Evolutionary conservation across 2,113 vertebrate species (phyloP), one percentile per base, ranked within the genome.

Genomic region (Hypanus sabinus): DNA sequence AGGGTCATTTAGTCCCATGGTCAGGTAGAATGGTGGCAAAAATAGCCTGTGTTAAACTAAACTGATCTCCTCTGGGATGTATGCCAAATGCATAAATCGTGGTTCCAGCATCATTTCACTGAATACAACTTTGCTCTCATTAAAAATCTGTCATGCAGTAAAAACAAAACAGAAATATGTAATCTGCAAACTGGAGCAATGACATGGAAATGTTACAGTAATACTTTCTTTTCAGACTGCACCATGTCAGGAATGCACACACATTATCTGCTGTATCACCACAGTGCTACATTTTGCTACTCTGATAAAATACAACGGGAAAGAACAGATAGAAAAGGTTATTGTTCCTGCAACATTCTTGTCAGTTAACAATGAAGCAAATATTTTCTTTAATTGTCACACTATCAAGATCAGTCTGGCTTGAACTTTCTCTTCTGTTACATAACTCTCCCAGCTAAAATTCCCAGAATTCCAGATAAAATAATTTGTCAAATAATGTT

Each of bases 221-320:
- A 68, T 38, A 71, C 22, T 71, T 70, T 38, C 18, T 38, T 92
- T 38, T 73, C 90, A 71, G 33, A 73, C 46, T 92, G 30, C 85
- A 92, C 70, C 20, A 46, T 2, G 57, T 24, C 68, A 71, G 68
- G 22, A 73, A 92, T 92, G 65, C 27, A 18, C 57, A 27, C 65
- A 88, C 57, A 12, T 27, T 46, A 88, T 62, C 55, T n/a, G 85
- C 12, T 60, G n/a, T n/a, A 62, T 62, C 85, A n/a, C 55, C 81
- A 85, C 46, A 85, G 14, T 88, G 57, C 30, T 62, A 88, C 85
- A 88, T 88, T n/a, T 88, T 88, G 85, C 85, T n/a, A 88, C 57
- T 88, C 55, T n/a, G 57, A 88, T 57, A 88, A 88, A 62, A 88
- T n/a, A n/a, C 27, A 62, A n/a, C 62, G 6, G 85, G 62, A 62